Percentiles rank a stretch among this genome's conserved stretches.
Conservation (phyloP, 2,888 invertebrate genomes). For the Sericinus montela region DNA sequence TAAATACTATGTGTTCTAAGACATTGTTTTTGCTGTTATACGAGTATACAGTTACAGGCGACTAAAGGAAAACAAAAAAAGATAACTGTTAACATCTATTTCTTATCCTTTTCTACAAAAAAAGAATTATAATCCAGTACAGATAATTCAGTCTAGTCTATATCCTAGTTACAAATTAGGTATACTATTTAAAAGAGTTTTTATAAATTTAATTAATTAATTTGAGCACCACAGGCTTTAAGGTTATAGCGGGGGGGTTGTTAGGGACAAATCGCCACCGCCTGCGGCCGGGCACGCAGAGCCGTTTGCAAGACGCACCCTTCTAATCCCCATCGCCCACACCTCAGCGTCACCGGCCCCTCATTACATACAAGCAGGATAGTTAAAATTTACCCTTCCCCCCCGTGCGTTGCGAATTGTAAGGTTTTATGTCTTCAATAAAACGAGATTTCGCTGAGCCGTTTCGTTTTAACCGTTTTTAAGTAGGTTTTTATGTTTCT, state of each 20-base stretch:
- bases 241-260: constrained; percentile 57
- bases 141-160: too few species aligned
- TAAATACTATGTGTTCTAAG: too few species aligned
- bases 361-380: constrained; percentile 71
- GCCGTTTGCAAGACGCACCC: constrained; percentile 76
- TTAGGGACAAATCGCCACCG: constrained; percentile 69
- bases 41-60: too few species aligned
- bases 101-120: too few species aligned
- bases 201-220: constrained; percentile 13
- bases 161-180: too few species aligned
- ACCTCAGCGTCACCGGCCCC: constrained; percentile 32
- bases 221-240: constrained; percentile 41
- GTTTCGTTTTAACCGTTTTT: constrained; percentile 30
- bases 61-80: too few species aligned
- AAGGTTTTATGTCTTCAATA: constrained; percentile 72
- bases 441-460: constrained; percentile 34
- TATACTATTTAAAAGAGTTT: too few species aligned
- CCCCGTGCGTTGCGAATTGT: constrained; percentile 42
- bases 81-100: too few species aligned
- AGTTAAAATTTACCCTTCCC: constrained; percentile 57
- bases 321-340: constrained; percentile 52
- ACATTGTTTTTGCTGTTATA: too few species aligned
- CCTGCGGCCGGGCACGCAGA: constrained; percentile 69
- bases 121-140: too few species aligned
- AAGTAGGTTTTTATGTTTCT: too few species aligned